A percentile compares a stretch with the other conserved stretches of the same genome.
Conservation (phyloP, 2,888 invertebrate genomes). For the Drosophila lacicola region DNA sequence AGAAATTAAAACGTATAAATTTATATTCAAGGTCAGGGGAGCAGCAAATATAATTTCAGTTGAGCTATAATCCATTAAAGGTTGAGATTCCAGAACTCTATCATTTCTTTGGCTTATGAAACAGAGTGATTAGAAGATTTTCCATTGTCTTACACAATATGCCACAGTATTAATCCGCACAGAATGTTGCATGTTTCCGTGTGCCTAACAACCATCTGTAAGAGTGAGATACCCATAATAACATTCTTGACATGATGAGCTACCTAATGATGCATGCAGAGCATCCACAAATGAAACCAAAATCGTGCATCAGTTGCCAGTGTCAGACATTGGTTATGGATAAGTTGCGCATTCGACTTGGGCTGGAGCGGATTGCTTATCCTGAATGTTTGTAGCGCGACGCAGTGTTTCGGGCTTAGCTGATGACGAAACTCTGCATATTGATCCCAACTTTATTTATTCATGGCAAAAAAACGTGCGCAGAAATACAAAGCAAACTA, state of each 20-base stretch:
- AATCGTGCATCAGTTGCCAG: slow-evolving; percentile 39
- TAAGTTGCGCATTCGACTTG: slow-evolving; percentile 9
- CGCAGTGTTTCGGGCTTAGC: slow-evolving; percentile 8
- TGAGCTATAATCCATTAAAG: too few relatives aligned
- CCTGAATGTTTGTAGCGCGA: slow-evolving; percentile 5
- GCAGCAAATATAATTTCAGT: too few relatives aligned
- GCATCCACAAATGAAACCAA: slow-evolving; percentile 30
- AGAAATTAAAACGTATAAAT: too few relatives aligned
- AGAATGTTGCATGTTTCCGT: slow-evolving; percentile 20
- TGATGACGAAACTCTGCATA: slow-evolving; percentile 13
- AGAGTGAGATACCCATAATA: slow-evolving; percentile 46
- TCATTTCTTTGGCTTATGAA: slow-evolving; percentile 16
- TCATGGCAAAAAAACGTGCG: slow-evolving; percentile 67
- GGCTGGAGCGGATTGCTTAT: slow-evolving; percentile 5
- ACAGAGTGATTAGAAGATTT: slow-evolving; percentile 42
- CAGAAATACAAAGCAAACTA: slow-evolving; percentile 35
- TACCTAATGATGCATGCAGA: slow-evolving; percentile 69
- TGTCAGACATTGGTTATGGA: slow-evolving; percentile 60
- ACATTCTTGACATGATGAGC: slow-evolving; percentile 61
- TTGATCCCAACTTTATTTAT: slow-evolving; percentile 60
- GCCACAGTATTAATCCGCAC: slow-evolving; percentile 22
- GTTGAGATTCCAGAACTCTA: neutral
- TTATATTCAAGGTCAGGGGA: too few relatives aligned
- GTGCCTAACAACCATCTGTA: neutral
- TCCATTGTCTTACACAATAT: slow-evolving; percentile 45